Base-by-base conservation (phyloP, 2,797 vertebrate genomes). In the Clarias laeviceps region DNA sequence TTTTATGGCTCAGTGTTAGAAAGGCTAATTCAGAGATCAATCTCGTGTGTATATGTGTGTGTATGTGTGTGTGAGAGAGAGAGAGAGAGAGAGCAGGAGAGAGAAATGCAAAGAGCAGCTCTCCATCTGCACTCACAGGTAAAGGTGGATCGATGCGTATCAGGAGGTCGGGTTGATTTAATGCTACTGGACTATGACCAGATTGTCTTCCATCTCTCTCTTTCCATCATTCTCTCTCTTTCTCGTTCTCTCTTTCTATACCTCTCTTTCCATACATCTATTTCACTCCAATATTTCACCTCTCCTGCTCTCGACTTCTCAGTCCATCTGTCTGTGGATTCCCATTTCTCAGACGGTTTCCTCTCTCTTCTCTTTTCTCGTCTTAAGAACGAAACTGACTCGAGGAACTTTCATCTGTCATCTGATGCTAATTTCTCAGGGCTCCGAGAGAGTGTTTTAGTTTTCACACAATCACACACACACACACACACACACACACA, bases 1-100 rank as follows among this genome's bases (percentile, higher is more conserved):
- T 95, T 96, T 95, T 95, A 95, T 92, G 88, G 93, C 93, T 85
- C 91, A 86, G 93, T 92, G 92, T 93, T 94, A 93, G 92, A 93
- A 93, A 91, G 92, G 93, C 94, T 95, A 94, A 96, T 95, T 95
- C 93, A 93, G 93, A 94, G 94, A 95, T 95, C 95, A 95, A 96
- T 95, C 95, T 95, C 91, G 84, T 88, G 91, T 89, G 92, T 93
- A 92, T 94, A 93, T 92, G 91, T 27, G 62, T 88, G 91, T 89
- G 92, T 93, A 92, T 94, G 94, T 93, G 93, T 92, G 91, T 27
- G 80, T 45, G 74, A 27, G 66, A 18, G 66, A 27, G 83, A 6
- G 77, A 5, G 66, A 66, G 84, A 80, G 81, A 50, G 82, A 68
- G 81, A 40, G 65, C 37, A 27, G 3, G 56, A 12, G 73, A 72